These are phyloP conservation scores for Drosophila pseudotakahashii DNA, from an alignment of 2,888 invertebrate genomes.

Conservation along the genomic window DNA sequence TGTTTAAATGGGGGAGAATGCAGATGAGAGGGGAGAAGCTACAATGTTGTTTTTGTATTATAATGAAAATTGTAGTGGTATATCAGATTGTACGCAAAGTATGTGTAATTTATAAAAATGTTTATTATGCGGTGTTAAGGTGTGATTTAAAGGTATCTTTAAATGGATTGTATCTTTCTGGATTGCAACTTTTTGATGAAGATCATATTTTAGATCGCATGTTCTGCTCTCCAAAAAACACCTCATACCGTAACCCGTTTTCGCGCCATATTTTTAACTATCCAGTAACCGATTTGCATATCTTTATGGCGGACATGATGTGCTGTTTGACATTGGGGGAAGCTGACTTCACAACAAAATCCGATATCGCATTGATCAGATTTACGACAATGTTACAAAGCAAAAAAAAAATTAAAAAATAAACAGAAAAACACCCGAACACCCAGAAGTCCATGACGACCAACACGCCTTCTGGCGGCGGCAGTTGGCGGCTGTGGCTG, in stretches of 20 bases:
- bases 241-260: constrained; percentile 34
- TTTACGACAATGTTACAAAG: constrained; percentile 21
- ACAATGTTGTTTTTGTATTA: constrained; percentile 10
- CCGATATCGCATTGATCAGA: constrained; percentile 11
- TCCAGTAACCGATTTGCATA: constrained; percentile 55
- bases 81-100: not conserved
- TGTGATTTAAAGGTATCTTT: not conserved
- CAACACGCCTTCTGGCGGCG: constrained; percentile 1
- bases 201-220: not conserved
- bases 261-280: constrained; percentile 24
- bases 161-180: no score
- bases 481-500: constrained; percentile 15
- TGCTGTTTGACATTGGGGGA: constrained; percentile 59
- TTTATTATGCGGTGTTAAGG: not conserved
- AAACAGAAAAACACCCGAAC: constrained; percentile 19
- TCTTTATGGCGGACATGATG: constrained; percentile 43
- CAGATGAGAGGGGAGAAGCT: not conserved
- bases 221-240: not conserved
- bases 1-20: constrained; percentile 6
- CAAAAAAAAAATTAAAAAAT: not conserved
- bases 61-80: not conserved
- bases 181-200: no score
- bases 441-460: constrained; percentile 21
- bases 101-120: not conserved
- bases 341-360: constrained; percentile 31